Conservation (phyloP, 2,888 invertebrate genomes). For the Spilosoma lubricipeda region DNA sequence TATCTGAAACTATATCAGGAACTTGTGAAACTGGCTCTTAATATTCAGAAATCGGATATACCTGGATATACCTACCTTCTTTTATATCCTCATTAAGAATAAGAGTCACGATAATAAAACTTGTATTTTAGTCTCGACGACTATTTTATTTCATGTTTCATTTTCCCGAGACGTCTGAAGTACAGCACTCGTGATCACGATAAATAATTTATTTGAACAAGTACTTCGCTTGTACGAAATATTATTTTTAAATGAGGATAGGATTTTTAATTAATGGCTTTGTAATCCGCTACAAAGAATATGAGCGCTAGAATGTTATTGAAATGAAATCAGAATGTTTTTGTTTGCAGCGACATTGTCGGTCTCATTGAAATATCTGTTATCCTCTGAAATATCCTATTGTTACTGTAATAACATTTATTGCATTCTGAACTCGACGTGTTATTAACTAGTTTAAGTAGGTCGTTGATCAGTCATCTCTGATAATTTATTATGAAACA, state of each 20-base stretch:
- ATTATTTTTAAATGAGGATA: neutral
- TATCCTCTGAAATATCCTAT: too few relatives aligned
- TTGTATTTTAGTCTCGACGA: neutral
- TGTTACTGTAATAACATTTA: neutral
- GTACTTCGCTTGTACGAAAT: conserved; percentile 8
- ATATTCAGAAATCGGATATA: neutral
- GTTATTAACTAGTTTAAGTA: neutral
- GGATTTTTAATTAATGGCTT: neutral
- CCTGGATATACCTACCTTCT: neutral
- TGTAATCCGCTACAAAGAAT: neutral
- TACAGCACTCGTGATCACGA: conserved; percentile 34
- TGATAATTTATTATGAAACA: neutral
- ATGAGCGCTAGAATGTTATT: neutral
- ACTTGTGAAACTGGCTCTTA: neutral
- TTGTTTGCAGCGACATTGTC: neutral
- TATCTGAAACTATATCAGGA: too few relatives aligned
- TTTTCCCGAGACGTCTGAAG: conserved; percentile 30
- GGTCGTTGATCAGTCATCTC: neutral
- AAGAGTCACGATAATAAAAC: neutral
- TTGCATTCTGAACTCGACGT: neutral
- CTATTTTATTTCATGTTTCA: conserved; percentile 18
- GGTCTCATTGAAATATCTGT: neutral
- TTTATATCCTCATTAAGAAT: neutral
- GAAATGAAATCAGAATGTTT: neutral
- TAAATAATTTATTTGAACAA: conserved; percentile 23